Evolutionary conservation across 92 coral and sea anemone species (phyloP).

Genomic region (Parazoanthus darwini): DNA sequence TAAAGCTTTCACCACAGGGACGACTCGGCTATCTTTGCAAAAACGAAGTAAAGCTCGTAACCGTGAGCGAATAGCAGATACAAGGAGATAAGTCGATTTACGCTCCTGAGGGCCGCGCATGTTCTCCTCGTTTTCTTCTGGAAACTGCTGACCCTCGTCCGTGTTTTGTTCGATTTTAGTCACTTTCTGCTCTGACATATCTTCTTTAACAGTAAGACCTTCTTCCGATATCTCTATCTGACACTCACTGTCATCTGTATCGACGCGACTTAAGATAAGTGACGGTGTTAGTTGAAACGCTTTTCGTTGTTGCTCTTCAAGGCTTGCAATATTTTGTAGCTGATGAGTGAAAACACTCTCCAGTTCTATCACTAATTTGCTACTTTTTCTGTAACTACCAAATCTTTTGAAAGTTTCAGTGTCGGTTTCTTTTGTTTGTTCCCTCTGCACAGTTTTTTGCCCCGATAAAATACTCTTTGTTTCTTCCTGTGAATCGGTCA

Average conservation of each 20-base stretch:
- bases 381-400: not conserved
- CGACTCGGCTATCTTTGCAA: not conserved
- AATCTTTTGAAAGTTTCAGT: not conserved
- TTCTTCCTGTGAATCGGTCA: not conserved
- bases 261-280: not conserved
- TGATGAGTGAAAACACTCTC: not conserved
- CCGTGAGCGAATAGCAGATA: not conserved
- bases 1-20: not conserved
- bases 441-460: not conserved
- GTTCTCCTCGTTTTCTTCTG: not conserved
- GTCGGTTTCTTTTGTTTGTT: not conserved
- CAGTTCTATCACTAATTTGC: not conserved
- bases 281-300: not conserved
- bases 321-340: not conserved
- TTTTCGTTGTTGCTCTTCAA: not conserved
- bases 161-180: conserved; percentile 2
- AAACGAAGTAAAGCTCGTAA: not conserved
- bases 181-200: not conserved
- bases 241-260: not conserved
- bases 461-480: not conserved
- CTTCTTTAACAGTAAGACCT: not conserved
- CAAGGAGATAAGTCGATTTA: not conserved
- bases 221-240: not conserved
- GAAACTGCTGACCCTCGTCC: conserved; percentile 7
- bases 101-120: not conserved